A percentile compares a stretch with the other conserved stretches of the same genome.
phyloP scores from a whole-genome alignment of 92 coral and sea anemone species.

The Zoanthus sansibaricus region DNA sequence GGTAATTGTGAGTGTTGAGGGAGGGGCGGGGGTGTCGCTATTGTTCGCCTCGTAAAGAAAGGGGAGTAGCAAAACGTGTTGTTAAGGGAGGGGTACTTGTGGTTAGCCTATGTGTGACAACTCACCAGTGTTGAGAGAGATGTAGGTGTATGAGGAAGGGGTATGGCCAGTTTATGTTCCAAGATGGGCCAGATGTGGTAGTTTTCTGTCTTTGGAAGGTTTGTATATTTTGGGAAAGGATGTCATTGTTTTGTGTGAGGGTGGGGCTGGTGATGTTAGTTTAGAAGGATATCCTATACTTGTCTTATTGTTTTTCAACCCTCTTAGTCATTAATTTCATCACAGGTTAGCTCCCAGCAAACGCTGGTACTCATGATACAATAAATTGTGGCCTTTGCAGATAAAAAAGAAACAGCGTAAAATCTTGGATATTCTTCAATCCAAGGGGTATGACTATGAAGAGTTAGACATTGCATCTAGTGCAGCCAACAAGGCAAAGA shows the following conservation, averaged over 20 bases:
- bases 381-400: not conserved
- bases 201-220: too few relatives aligned
- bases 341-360: too few relatives aligned
- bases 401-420: constrained; percentile 45
- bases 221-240: too few relatives aligned
- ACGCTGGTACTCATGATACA: too few relatives aligned
- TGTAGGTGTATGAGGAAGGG: not conserved
- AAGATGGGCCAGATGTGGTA: too few relatives aligned
- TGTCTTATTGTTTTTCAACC: too few relatives aligned
- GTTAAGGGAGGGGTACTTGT: not conserved
- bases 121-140: not conserved
- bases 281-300: too few relatives aligned
- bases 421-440: constrained; percentile 29
- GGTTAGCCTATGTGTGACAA: not conserved
- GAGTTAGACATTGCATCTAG: constrained; percentile 22
- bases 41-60: not conserved
- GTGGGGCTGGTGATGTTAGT: too few relatives aligned
- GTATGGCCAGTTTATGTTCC: not conserved
- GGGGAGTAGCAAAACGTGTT: not conserved
- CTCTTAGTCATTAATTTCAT: too few relatives aligned
- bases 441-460: constrained; percentile 36
- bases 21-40: not conserved
- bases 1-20: not conserved
- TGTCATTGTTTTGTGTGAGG: too few relatives aligned
- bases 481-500: constrained; percentile 8